Evolutionary conservation across 2,113 vertebrate genomes (phyloP).

Genomic region (Triplophysa dalaica): DNA sequence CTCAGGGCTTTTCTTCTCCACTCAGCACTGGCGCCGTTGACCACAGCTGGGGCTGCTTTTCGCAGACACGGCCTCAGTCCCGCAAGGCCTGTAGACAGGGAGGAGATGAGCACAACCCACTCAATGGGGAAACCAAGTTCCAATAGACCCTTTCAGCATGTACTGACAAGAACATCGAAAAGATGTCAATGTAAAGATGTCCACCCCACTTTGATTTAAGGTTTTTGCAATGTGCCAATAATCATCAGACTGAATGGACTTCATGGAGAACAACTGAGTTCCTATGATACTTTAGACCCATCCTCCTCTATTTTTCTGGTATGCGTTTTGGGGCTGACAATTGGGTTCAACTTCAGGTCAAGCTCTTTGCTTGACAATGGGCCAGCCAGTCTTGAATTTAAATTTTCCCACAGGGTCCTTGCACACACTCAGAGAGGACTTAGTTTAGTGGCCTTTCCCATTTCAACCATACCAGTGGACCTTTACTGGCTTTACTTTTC

Average conservation of each 20-base stretch:
- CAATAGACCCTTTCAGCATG: conserved; percentile 17
- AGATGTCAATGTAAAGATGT: not conserved
- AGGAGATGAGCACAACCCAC: conserved; percentile 31
- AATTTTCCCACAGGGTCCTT: conserved; percentile 77
- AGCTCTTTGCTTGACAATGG: conserved; percentile 87
- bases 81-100: conserved; percentile 45
- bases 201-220: conserved; percentile 23
- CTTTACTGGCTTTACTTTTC: conserved; percentile 2
- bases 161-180: not conserved
- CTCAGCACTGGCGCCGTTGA: conserved; percentile 75
- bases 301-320: conserved; percentile 76
- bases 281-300: conserved; percentile 48
- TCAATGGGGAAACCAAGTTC: conserved; percentile 30
- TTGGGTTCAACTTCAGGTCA: conserved; percentile 99
- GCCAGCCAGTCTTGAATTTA: conserved; percentile 97
- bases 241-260: not conserved
- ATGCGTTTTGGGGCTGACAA: conserved; percentile 89
- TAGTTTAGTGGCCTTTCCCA: conserved; percentile 74
- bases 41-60: conserved; percentile 79
- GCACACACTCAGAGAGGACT: conserved; percentile 69
- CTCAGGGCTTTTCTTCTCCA: conserved; percentile 71
- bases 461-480: conserved; percentile 66
- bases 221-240: not conserved
- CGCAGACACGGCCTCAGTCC: conserved; percentile 61
- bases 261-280: conserved; percentile 14